Percentiles rank a stretch among this genome's conserved stretches.
Evolutionary conservation across 1,140 invertebrate species (phyloP).

Genomic region (Campoletis sonorensis): DNA sequence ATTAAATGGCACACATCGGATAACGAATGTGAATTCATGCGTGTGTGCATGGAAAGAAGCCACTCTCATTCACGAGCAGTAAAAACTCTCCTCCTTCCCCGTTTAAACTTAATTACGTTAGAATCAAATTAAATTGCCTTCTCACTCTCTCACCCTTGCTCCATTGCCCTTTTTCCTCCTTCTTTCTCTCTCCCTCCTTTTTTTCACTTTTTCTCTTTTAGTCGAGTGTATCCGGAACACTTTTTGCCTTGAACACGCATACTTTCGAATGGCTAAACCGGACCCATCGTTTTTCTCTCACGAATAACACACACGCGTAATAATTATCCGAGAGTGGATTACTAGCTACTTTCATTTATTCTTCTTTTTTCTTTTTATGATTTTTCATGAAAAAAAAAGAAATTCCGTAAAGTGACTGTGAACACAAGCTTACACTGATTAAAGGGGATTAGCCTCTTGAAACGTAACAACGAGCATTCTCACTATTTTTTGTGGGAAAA

Average conservation of each 20-base stretch:
- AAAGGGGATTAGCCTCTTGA: no score
- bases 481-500: no score
- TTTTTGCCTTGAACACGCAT: background rate
- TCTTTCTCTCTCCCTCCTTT: background rate
- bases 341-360: background rate
- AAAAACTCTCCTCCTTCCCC: conserved; percentile 16
- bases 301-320: background rate
- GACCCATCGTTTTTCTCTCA: background rate
- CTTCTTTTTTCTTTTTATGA: background rate
- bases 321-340: conserved; percentile 1
- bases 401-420: no score
- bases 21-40: background rate
- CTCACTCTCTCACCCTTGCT: conserved; percentile 22
- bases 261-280: conserved; percentile 11
- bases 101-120: conserved; percentile 52
- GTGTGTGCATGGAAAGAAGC: conserved; percentile 31
- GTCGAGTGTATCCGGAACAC: background rate
- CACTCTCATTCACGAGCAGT: conserved; percentile 16
- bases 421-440: no score
- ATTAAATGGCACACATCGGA: conserved; percentile 13
- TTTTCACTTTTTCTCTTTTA: background rate
- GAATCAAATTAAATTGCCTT: conserved; percentile 52
- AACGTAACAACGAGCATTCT: no score
- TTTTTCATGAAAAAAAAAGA: no score
- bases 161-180: background rate